Conservation (phyloP, 64 coral and sea anemone genomes). For the Dendronephthya gigantea region DNA sequence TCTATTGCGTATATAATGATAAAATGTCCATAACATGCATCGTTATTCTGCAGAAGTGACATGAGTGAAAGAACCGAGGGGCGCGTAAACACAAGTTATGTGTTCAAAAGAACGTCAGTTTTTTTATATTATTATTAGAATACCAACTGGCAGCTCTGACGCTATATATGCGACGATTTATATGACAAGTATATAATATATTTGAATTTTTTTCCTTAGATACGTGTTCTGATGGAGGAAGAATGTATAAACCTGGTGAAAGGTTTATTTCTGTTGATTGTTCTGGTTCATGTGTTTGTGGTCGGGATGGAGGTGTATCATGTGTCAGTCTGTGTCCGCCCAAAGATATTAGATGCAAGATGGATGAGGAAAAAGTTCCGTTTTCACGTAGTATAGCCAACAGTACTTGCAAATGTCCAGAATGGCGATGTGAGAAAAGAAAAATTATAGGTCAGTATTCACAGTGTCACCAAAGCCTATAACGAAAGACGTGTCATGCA, state of each 20-base stretch:
- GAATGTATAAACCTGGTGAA: background rate
- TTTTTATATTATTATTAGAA: no score
- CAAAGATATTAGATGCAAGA: background rate
- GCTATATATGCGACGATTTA: no score
- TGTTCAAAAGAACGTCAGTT: no score
- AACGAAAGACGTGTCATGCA: background rate
- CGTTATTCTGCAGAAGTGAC: no score
- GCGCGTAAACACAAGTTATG: no score
- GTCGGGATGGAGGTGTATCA: background rate
- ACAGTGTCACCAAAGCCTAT: background rate
- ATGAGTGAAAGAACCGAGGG: no score
- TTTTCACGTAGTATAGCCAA: background rate
- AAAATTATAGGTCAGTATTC: background rate
- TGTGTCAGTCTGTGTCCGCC: background rate
- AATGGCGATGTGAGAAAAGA: background rate
- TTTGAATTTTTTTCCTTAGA: background rate
- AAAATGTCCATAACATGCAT: no score
- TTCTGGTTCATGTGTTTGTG: background rate
- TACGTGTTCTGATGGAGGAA: background rate
- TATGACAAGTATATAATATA: no score
- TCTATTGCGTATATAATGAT: no score
- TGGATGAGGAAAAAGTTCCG: background rate
- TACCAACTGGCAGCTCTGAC: no score
- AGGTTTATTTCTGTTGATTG: background rate
- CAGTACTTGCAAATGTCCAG: background rate